These are phyloP conservation scores for Pitta sordida DNA, from an alignment of 2,113 vertebrate genomes.

Conservation along the genomic window DNA sequence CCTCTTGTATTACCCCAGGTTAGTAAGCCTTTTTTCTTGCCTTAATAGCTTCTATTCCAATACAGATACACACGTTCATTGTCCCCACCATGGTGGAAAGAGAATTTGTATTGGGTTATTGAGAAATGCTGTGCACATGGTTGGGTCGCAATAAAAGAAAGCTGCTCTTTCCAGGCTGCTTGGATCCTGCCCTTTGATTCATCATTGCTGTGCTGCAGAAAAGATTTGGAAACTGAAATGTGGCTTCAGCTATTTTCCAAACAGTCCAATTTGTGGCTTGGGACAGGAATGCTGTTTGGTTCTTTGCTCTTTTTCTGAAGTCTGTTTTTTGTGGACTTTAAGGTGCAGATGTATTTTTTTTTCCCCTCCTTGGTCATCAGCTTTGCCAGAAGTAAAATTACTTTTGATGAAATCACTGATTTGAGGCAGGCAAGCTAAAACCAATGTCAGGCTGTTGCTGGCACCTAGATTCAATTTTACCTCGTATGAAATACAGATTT, in stretches of 20 bases:
- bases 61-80: neutral
- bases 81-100: neutral
- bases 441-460: neutral
- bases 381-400: neutral
- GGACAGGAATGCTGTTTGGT: neutral
- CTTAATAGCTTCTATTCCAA: neutral
- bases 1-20: neutral
- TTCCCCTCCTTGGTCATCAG: neutral
- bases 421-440: neutral
- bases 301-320: neutral
- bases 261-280: neutral
- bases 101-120: neutral
- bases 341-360: neutral
- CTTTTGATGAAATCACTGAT: neutral
- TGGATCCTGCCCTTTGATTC: neutral
- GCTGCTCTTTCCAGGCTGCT: neutral
- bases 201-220: neutral
- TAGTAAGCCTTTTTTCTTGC: neutral
- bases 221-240: neutral
- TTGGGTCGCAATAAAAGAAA: neutral
- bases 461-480: constrained; percentile 21
- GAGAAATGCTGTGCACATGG: neutral
- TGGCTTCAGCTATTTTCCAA: neutral
- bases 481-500: constrained; percentile 29
- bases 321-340: neutral